Evolutionary conservation across 2,888 invertebrate species (phyloP), one percentile per base, ranked within the genome.

Genomic region (Nemotelus pantherinus): DNA sequence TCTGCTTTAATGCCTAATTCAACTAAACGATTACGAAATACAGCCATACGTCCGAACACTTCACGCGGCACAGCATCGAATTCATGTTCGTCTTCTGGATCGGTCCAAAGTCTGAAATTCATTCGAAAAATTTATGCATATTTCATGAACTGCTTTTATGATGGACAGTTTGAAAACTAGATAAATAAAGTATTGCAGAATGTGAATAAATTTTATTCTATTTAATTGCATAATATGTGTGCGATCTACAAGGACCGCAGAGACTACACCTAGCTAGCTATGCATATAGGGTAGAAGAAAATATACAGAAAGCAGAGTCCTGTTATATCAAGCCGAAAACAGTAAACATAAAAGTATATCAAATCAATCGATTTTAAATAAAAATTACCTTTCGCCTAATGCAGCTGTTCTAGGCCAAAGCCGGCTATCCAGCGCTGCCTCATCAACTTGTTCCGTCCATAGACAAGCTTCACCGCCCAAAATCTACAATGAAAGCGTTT

Each of bases 351-450:
- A 25, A 25, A 25, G 1, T 25, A 25, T 25, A 25, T 25, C 25
- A 25, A 25, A 25, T 25, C 0, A 25, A 25, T 25, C 25, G 25
- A 0, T 25, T 25, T 25, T 25, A 25, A 25, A 25, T 50, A 41
- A 63, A 4, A 65, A 57, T 71, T 82, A 85, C 81, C 95, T 89
- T 88, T 95, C 95, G 0, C 93, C 95, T 80, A 95, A 87, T 1
- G 95, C 95, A 0, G 95, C 93, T 3, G 93, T 89, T 79, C 95
- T 89, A 55, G 95, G 95, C 95, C 95, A 95, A 83, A 95, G 88
- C 83, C 95, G 90, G 81, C 93, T 91, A 85, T 95, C 95, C 82
- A 95, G 85, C 71, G 93, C 92, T 75, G 90, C 89, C 82, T 93
- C 90, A 79, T 92, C 93, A 58, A 92, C 90, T 88, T 95, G 95